Base-by-base conservation (phyloP, 2,797 vertebrate genomes). In the Antennarius maculatus region DNA sequence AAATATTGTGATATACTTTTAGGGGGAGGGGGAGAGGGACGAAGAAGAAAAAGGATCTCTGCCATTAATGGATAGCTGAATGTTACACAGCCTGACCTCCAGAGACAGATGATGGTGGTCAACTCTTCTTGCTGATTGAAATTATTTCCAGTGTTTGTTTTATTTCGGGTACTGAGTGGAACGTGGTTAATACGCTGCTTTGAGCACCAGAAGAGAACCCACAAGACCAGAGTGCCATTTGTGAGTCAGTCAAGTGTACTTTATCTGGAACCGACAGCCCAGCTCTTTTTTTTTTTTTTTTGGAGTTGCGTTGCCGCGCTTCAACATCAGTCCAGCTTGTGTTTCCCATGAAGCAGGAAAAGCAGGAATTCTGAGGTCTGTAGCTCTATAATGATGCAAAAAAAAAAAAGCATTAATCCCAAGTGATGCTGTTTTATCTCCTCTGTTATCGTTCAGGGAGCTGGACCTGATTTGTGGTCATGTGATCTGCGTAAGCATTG, bases 161-260 rank as follows among this genome's bases (percentile, higher is more conserved):
- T 79, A 23, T 56, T 27, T 31, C 42, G 71, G 66, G 29, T 39
- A 7, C 6, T 23, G 9, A 28, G 65, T 41, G 46, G 70, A 53
- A 50, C 45, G 7, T 54, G 50, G 68, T 51, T 43, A 5, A 34
- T 18, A 18, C 55, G 43, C 63, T 50, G 66, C 72, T 71, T 55
- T 34, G 59, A 74, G 63, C 69, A 69, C 54, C 50, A 29, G 63
- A 71, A 69, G 48, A 64, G 73, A 71, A 68, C 61, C 67, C 28
- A 50, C 66, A 73, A 66, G 77, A 86, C 88, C 80, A 79, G 81
- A 85, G 87, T 87, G 86, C 89, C 85, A 88, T 88, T 86, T 66
- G 79, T 83, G 69, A 66, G 85, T 83, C 81, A 66, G 84, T 69
- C 53, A 80, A 86, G 79, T 86, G 82, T 86, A 84, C 89, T 88